Evolutionary conservation across 2,797 vertebrate species (phyloP), one percentile per base, ranked within the genome.

Genomic region (Rhinichthys osculus): DNA sequence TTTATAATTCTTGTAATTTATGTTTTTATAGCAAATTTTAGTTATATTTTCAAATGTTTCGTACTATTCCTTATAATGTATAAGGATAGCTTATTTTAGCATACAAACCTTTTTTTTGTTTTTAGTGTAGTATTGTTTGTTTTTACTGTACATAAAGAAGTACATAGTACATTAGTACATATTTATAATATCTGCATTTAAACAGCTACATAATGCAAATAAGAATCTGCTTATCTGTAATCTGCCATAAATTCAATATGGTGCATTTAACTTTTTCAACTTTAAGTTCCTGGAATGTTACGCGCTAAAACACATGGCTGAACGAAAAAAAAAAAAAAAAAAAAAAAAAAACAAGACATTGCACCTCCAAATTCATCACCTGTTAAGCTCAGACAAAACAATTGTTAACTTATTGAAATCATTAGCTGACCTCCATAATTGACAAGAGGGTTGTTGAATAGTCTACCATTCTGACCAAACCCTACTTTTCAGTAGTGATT

Each of bases 401-500:
- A 50, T 5, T 33, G 3, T 66, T 66, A 1, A 69, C 67, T 70
- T 38, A 35, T 67, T 19, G 2, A 3, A 30, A 67, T 17, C 47
- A 35, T 30, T 52, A 76, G 30, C 57, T 59, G 52, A 40, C 13
- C 52, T 27, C 40, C 5, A 23, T 44, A 79, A 79, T 33, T 66
- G 40, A 66, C 33, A 77, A n/a, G 33, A 7, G 0, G 7, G 11
- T 35, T 69, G 13, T 81, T 81, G 33, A 21, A 19, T 69, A 81
- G 64, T n/a, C 4, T 1, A n/a, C 21, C 21, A 33, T 80, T 50
- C 11, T 52, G 17, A 21, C 6, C 62, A 40, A 35, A 38, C 35
- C 17, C 72, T 67, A n/a, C 50, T 40, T 78, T 84, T 77, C 47
- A 35, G 42, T n/a, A 72, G 17, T 54, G 40, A 66, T 57, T 73